phyloP scores from a whole-genome alignment of 1,140 invertebrate genomes.

The Diabrotica virgifera region DNA sequence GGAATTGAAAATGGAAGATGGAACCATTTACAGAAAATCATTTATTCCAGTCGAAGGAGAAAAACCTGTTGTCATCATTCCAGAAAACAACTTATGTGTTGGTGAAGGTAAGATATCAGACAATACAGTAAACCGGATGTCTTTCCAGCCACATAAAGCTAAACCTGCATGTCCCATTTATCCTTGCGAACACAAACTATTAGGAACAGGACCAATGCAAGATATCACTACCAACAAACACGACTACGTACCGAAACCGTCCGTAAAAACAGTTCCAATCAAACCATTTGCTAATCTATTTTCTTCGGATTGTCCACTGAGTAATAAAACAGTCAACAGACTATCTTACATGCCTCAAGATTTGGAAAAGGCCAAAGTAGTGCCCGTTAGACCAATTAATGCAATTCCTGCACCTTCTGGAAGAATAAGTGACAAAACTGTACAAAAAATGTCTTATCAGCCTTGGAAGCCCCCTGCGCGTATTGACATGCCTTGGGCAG shows the following conservation, averaged over 20 bases:
- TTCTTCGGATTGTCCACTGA: slow-evolving; percentile 45
- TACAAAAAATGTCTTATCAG: slow-evolving; percentile 58
- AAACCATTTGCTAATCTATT: slow-evolving; percentile 49
- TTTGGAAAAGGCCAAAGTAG: slow-evolving; percentile 48
- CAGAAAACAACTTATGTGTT: slow-evolving; percentile 45
- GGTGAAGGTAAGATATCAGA: slow-evolving; percentile 49
- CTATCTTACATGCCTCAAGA: slow-evolving; percentile 55
- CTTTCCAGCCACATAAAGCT: slow-evolving; percentile 53
- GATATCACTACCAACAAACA: slow-evolving; percentile 68
- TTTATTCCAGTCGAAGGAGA: slow-evolving; percentile 51
- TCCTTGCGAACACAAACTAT: slow-evolving; percentile 44
- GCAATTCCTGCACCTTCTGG: slow-evolving; percentile 52
- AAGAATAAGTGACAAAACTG: slow-evolving; percentile 56
- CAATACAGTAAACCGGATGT: slow-evolving; percentile 58
- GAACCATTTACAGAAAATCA: slow-evolving; percentile 59
- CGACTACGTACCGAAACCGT: slow-evolving; percentile 67
- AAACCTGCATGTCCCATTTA: slow-evolving; percentile 43
- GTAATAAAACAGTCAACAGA: slow-evolving; percentile 53
- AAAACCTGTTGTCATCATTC: slow-evolving; percentile 45
- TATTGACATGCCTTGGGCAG: slow-evolving; percentile 49
- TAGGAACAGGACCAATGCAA: slow-evolving; percentile 66
- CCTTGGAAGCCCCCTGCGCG: slow-evolving; percentile 48
- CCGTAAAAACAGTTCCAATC: slow-evolving; percentile 44
- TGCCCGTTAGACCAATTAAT: slow-evolving; percentile 47
- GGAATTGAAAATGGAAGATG: slow-evolving; percentile 52